Evolutionary conservation across 2,797 vertebrate species (phyloP), one percentile per base, ranked within the genome.

Genomic region (Microhierax caerulescens): DNA sequence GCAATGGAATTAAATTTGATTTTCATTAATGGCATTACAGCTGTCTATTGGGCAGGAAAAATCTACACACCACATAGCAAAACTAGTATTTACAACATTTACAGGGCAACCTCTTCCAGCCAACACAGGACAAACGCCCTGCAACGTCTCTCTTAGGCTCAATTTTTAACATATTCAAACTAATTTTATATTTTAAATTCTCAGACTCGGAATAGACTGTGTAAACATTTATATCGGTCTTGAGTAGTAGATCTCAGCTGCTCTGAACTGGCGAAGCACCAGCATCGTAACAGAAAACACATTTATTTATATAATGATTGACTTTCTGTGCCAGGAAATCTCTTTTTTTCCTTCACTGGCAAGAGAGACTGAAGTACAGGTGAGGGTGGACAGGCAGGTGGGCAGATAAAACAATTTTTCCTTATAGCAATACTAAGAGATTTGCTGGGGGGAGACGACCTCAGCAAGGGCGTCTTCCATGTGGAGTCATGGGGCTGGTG

Each of bases 321-420:
- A 54, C 22, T 64, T 85, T 90, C 56, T 72, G 70, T 82, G 75
- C 34, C 74, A 93, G 83, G 74, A 92, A 91, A 89, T 82, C 65
- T 69, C 86, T 86, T 81, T 72, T 34, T 95, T 94, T 92, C 68
- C 92, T 95, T 74, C 56, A 57, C 16, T 32, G 32, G 17, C 17
- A 45, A 60, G 39, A 72, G 28, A 74, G 5, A 17, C n/a, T 36
- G 47, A 79, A 76, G 50, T 47, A 37, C 43, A 88, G 74, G 70
- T 60, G 63, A 90, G 51, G 13, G 21, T 54, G 56, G 41, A 45
- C 28, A 43, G 59, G 54, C 5, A 73, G 47, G 23, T 76, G 13
- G 27, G 22, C 37, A 80, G 48, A 61, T 13, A 47, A 47, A 43
- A 28, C 22, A 19, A 45, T 19, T 67, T 79, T 43, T 87, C 24